Evolutionary conservation across 2,888 invertebrate species (phyloP).

Genomic region (Pemphredon lugubris): DNA sequence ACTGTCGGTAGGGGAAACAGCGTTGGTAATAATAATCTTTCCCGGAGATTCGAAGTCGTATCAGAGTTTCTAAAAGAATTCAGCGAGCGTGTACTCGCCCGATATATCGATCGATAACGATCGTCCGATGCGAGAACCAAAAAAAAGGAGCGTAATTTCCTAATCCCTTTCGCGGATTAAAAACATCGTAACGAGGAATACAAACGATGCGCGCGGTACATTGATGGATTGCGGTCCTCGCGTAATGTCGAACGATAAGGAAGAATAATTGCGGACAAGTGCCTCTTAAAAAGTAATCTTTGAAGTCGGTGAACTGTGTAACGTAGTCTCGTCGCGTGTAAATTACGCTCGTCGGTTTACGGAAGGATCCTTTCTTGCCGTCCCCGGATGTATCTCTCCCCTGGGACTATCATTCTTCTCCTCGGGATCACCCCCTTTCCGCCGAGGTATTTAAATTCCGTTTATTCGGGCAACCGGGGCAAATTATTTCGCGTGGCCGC

Average conservation of each 20-base stretch:
- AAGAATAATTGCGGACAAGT: constrained; percentile 36
- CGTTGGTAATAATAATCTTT: background rate
- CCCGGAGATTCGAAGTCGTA: too few relatives aligned
- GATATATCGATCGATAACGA: too few relatives aligned
- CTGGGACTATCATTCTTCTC: constrained; percentile 69
- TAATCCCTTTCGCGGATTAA: too few relatives aligned
- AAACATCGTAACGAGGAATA: too few relatives aligned
- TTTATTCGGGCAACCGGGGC: constrained; percentile 52
- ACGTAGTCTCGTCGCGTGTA: constrained; percentile 69
- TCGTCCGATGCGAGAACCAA: too few relatives aligned
- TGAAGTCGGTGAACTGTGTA: constrained; percentile 68
- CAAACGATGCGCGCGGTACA: too few relatives aligned
- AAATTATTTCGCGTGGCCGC: constrained; percentile 45
- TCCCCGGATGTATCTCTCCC: constrained; percentile 67
- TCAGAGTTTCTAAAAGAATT: too few relatives aligned
- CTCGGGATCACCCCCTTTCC: constrained; percentile 37
- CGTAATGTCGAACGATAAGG: background rate
- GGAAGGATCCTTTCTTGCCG: constrained; percentile 66
- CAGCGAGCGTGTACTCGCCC: too few relatives aligned
- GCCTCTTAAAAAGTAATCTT: constrained; percentile 70
- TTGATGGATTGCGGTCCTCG: background rate
- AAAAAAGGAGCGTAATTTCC: too few relatives aligned
- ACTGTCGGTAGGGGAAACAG: background rate
- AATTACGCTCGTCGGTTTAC: constrained; percentile 69
- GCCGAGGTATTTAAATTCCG: constrained; percentile 70